Conservation (phyloP, 2,797 vertebrate genomes). For the Craterocephalus amniculus region DNA sequence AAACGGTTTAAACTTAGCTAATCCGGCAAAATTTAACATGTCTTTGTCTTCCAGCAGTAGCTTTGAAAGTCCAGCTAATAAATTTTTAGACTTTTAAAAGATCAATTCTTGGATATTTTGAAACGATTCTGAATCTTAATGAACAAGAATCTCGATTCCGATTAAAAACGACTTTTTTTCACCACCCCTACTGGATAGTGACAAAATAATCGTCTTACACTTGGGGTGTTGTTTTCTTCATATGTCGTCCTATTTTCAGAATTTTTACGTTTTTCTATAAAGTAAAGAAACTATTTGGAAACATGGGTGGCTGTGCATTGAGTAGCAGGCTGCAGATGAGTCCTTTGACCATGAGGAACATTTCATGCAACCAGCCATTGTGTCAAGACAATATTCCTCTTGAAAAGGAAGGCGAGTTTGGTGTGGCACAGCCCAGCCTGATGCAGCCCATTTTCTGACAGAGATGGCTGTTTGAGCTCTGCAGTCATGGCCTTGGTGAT, state of each 20-base stretch:
- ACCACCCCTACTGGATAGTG: too few relatives aligned
- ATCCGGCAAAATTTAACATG: too few relatives aligned
- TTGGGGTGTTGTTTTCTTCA: constrained; percentile 8
- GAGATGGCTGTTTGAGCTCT: constrained; percentile 78
- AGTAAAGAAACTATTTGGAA: constrained; percentile 30
- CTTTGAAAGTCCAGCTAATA: too few relatives aligned
- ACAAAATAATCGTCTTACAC: constrained; percentile 8
- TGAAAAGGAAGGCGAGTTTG: constrained; percentile 60
- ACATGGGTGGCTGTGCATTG: constrained; percentile 60
- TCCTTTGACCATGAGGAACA: constrained; percentile 59
- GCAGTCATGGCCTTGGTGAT: constrained; percentile 81
- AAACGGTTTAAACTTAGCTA: too few relatives aligned
- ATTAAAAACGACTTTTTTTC: too few relatives aligned
- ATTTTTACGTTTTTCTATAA: constrained; percentile 13
- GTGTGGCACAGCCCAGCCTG: constrained; percentile 48
- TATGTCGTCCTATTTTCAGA: constrained; percentile 16
- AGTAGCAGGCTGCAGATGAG: constrained; percentile 62
- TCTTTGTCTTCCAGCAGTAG: too few relatives aligned
- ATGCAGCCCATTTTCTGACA: constrained; percentile 70
- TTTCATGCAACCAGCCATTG: constrained; percentile 51
- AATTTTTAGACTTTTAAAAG: too few relatives aligned
- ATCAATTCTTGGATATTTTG: too few relatives aligned
- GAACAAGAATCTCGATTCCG: too few relatives aligned
- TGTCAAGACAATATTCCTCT: constrained; percentile 63
- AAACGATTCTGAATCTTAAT: too few relatives aligned